Percentiles rank a stretch among this genome's conserved stretches.
Evolutionary conservation across 2,888 invertebrate species (phyloP).

Genomic region (Alloplasta piceator): DNA sequence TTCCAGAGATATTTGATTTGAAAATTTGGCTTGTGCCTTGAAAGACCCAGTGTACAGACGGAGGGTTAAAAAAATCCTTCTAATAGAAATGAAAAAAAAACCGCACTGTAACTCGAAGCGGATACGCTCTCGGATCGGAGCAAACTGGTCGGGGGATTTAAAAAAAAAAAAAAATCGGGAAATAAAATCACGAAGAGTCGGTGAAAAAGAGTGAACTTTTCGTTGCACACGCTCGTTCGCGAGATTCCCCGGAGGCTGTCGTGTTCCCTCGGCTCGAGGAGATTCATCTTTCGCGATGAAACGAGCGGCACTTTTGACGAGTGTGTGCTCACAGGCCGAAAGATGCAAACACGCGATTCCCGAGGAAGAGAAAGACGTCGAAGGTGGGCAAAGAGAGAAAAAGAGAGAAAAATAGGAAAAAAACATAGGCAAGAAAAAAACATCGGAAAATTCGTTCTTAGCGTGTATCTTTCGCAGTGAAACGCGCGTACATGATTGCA

Average conservation of each 20-base stretch:
- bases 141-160: neutral
- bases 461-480: conserved; percentile 2
- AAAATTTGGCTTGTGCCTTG: no score
- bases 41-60: no score
- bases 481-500: conserved; percentile 8
- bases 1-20: no score
- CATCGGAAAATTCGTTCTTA: conserved; percentile 10
- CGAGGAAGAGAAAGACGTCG: neutral
- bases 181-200: neutral
- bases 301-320: conserved; percentile 50
- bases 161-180: neutral
- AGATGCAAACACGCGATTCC: conserved; percentile 53
- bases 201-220: neutral
- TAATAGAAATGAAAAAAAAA: no score
- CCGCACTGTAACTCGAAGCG: no score
- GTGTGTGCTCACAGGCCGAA: conserved; percentile 28
- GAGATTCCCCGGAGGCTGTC: conserved; percentile 26
- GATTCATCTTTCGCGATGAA: conserved; percentile 41
- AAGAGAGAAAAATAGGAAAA: neutral
- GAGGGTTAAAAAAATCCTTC: no score
- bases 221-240: conserved; percentile 2
- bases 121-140: no score
- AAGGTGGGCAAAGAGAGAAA: neutral
- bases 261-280: neutral
- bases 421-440: conserved; percentile 24